Conservation (phyloP, 2,888 invertebrate species). For the Drosophila meridiana region DNA sequence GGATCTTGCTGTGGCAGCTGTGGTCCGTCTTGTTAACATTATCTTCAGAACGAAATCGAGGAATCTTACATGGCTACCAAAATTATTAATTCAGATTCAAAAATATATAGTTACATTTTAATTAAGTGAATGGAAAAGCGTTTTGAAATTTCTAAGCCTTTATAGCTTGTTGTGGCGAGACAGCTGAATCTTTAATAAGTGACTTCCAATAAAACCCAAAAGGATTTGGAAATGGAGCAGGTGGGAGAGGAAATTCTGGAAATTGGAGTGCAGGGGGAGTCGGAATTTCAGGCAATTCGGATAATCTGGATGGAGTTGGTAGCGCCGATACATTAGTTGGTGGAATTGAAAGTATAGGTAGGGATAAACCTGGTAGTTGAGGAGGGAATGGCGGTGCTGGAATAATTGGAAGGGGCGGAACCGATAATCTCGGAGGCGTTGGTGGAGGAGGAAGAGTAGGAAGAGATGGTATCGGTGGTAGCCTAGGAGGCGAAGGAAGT, state of each 20-base stretch:
- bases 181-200: neutral
- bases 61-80: neutral
- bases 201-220: conserved; percentile 2
- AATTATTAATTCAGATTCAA: neutral
- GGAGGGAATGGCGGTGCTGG: neutral
- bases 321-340: too few relatives aligned
- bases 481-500: neutral
- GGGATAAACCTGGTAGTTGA: neutral
- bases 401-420: too few relatives aligned
- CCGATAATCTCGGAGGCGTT: neutral
- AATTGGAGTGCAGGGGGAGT: neutral
- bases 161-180: too few relatives aligned
- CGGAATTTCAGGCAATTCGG: neutral
- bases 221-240: neutral
- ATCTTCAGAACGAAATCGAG: neutral
- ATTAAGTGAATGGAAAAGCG: neutral
- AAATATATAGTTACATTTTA: neutral
- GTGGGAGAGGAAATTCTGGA: neutral
- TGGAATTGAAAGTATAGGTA: neutral
- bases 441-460: neutral
- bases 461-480: neutral
- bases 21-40: conserved; percentile 12
- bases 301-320: neutral
- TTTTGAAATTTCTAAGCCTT: neutral
- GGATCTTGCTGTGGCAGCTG: conserved; percentile 15